Conservation (phyloP, 1,140 invertebrate genomes). For the Holcopasites calliopsidis region DNA sequence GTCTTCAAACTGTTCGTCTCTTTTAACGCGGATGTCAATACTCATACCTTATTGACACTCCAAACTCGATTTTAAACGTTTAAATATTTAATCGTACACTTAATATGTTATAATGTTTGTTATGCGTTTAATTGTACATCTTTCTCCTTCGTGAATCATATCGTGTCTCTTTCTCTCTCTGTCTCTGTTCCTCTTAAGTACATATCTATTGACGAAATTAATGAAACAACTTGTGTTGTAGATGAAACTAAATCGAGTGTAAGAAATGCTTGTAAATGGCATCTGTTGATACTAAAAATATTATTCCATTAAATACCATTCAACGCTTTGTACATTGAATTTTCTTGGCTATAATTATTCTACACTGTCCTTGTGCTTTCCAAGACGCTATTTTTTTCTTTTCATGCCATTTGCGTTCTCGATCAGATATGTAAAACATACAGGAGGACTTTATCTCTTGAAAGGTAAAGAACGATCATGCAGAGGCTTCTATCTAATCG, state of each 20-base stretch:
- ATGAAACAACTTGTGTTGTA: neutral
- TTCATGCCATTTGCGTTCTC: neutral
- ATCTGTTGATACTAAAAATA: neutral
- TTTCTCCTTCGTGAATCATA: neutral
- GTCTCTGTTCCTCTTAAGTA: neutral
- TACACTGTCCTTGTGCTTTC: neutral
- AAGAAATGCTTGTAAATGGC: neutral
- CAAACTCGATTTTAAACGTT: conserved; percentile 17
- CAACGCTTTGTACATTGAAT: no score
- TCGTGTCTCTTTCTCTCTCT: neutral
- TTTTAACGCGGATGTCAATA: conserved; percentile 12
- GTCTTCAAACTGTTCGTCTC: neutral
- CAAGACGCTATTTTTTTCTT: no score
- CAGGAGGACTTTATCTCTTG: conserved; percentile 20
- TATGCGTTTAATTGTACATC: neutral
- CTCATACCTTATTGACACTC: conserved; percentile 2
- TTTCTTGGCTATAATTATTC: neutral
- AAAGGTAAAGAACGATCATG: conserved; percentile 29
- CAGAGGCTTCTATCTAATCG: conserved; percentile 38
- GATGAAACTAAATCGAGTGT: neutral
- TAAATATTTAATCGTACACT: conserved; percentile 19
- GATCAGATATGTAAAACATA: conserved; percentile 18
- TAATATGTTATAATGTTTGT: conserved; percentile 12
- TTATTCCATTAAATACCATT: no score
- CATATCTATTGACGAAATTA: neutral